Base-by-base conservation (phyloP, 2,113 vertebrate genomes). In the Dromiciops gliroides region DNA sequence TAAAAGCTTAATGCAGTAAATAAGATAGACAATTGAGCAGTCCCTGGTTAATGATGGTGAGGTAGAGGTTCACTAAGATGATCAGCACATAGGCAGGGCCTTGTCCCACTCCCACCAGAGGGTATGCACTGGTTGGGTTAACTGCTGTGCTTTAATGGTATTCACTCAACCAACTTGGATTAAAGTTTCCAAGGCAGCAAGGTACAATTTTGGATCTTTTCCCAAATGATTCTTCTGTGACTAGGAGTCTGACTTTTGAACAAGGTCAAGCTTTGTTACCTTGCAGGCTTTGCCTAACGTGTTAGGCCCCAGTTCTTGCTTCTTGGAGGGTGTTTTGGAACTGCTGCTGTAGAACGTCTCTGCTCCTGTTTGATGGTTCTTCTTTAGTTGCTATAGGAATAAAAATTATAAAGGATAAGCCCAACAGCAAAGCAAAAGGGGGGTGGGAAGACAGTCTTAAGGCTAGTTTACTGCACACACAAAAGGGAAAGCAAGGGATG, bases 311-410 rank as follows among this genome's bases (percentile, higher is more conserved):
- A 98, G 97, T 83, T 99, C 97, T 28, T 98, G 98, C 16, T 99
- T 98, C 94, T 99, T 99, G 92, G 94, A 96, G 0, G 99, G 99
- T 0, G 99, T 99, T 3, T 98, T 98, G 0, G 99, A 98, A 0
- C 98, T 53, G 9, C 99, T 99, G 4, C 99, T 99, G 0, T 99
- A 99, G 5, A 99, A 97, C 99, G 99, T 99, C 94, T 99, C 99
- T 0, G 99, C 98, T 96, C 99, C 99, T 0, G 97, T 99, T 97
- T 99, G 99, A 52, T 98, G 99, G 96, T 94, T 99, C 93, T 99
- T 99, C 98, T 99, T 99, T 3, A 99, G 97, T 90, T 99, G 99
- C 99, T 99, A 97, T 0, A 89, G 2, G 3, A 0, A n/a, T 3
- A 90, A 3, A 4, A 0, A 47, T 3, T 92, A 16, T 47, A 3